Evolutionary conservation across 1,140 invertebrate species (phyloP), one percentile per base, ranked within the genome.

Genomic region (Sitobion miscanthi): DNA sequence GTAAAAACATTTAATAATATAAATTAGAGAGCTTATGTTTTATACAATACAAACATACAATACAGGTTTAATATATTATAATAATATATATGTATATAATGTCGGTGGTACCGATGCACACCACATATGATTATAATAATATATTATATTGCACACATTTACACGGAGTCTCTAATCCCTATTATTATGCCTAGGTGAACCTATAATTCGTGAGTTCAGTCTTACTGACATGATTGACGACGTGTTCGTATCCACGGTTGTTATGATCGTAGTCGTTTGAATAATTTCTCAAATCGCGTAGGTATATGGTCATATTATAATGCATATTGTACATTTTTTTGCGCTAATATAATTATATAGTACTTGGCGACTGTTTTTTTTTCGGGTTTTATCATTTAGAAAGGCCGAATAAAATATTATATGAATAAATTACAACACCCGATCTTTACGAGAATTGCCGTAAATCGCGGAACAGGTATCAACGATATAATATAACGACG

Each of bases 301-400:
- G 30, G 62, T 77, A 30, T 30, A 14, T 30, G 57, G 30, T 62
- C 25, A 30, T 30, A 4, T 21, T 54, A 21, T 7, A 21, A 54
- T 69, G 30, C 30, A n/a, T 69, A 77, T n/a, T 77, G 30, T 69
- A 23, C 14, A 77, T n/a, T n/a, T 77, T n/a, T 77, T 77, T 77
- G 62, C 62, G n/a, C n/a, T 77, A 20, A 77, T 77, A 77, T 77
- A 77, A 77, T 77, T 77, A 77, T 77, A 77, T 77, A n/a, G 62
- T 17, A 17, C n/a, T 77, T 77, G n/a, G 62, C n/a, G 62, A n/a
- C 62, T 30, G 30, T n/a, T 77, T 69, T 69, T 25, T 42, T 23
- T 9, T 69, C 62, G 30, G 30, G 62, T 69, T n/a, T 77, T 77
- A 77, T 77, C 30, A 77, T 77, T 35, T 77, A 17, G 62, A 77